Evolutionary conservation across 2,113 vertebrate species (phyloP), one percentile per base, ranked within the genome.

Genomic region (Melanerpes formicivorus): DNA sequence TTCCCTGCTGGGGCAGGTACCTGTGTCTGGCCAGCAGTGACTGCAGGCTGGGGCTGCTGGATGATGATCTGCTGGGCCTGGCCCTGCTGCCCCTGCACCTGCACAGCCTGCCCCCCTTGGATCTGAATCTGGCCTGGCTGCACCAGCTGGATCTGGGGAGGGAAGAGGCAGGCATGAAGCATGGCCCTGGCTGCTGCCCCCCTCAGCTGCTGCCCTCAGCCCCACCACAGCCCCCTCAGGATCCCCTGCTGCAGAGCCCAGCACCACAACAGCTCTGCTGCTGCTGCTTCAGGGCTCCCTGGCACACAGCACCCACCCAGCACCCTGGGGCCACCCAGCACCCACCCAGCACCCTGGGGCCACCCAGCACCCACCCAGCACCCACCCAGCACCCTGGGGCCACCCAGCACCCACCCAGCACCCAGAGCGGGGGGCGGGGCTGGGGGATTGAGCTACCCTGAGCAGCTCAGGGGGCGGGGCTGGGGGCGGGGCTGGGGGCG

Each of bases 1-100:
- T 96, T 96, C 91, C 95, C 94, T 94, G 95, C 95, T 96, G 95
- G 94, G 76, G 78, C 74, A 90, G 80, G 96, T 96, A 99, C 99
- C 98, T 99, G 99, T 93, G 98, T 99, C 98, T 99, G 99, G 90
- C 99, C 99, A 19, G 99, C 99, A 4, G 99, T 99, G 94, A 99
- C 98, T 27, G 98, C 99, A 9, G 99, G 98, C 98, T 99, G 99
- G n/a, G 99, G 99, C 97, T 99, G 99, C 96, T 99, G 99, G 96
- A 99, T 99, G 97, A 99, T 99, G 96, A 99, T 99, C 96, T 99
- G 99, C 94, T 99, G 99, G 56, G 99, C 97, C 91, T 99, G 99
- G 80, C 99, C 99, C 97, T 99, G 99, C 96, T 99, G 99, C 58
- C 99, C 98, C 96, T 99, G 99, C 16, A 99, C 98, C 97, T 99